Conservation (phyloP, 2,113 vertebrate species). For the Pygoscelis adeliae region DNA sequence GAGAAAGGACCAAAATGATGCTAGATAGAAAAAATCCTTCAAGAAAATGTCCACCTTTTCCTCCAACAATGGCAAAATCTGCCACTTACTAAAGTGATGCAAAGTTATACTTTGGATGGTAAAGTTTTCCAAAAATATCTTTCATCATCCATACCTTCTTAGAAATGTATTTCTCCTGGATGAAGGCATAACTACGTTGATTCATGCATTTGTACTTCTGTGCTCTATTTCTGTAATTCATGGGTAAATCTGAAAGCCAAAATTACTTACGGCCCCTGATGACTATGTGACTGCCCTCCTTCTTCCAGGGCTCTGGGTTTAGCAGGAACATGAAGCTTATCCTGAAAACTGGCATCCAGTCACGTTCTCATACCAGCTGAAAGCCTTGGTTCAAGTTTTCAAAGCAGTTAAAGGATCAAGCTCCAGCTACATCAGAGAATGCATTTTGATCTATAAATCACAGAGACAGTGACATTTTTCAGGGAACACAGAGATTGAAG, state of each 20-base stretch:
- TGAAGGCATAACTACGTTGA: not conserved
- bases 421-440: conserved; percentile 7
- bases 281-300: not conserved
- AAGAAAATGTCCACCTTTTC: not conserved
- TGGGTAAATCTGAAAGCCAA: not conserved
- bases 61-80: not conserved
- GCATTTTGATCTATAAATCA: conserved; percentile 61
- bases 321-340: not conserved
- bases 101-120: not conserved
- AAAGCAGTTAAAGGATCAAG: conserved; percentile 42
- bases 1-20: not conserved
- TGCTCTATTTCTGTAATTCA: not conserved
- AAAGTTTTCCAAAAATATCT: not conserved
- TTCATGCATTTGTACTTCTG: not conserved
- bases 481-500: conserved; percentile 16
- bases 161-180: not conserved
- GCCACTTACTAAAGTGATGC: not conserved
- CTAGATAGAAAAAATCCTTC: not conserved
- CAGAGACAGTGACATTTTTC: conserved; percentile 31
- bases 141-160: not conserved
- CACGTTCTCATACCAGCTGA: not conserved
- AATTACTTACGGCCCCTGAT: not conserved
- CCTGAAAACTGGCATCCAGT: not conserved
- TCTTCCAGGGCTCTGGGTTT: not conserved
- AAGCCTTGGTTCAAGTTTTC: conserved; percentile 14